Evolutionary conservation across 2,888 invertebrate species (phyloP).

Genomic region (Andrena minutula): DNA sequence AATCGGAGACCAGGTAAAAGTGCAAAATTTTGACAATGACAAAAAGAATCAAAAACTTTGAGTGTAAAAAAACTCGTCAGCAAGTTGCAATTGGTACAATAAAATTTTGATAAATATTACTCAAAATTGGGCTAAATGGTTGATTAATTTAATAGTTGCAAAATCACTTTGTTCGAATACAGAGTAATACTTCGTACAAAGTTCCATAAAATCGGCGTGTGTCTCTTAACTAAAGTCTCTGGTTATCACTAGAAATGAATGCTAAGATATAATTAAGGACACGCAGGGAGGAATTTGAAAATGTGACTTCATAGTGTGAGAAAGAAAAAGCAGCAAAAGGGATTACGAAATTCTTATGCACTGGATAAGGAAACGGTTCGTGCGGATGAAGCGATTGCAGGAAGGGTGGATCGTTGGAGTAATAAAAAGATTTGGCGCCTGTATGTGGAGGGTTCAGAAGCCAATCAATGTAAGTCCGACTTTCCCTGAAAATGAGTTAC

Average conservation of each 20-base stretch:
- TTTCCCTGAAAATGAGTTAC: too few relatives aligned
- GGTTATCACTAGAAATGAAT: not conserved
- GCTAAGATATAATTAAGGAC: not conserved
- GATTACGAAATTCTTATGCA: not conserved
- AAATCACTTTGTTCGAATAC: not conserved
- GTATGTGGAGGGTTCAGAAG: too few relatives aligned
- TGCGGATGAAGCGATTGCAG: not conserved
- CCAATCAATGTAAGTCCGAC: too few relatives aligned
- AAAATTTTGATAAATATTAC: too few relatives aligned
- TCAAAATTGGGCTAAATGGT: too few relatives aligned
- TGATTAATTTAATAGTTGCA: too few relatives aligned
- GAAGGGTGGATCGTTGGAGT: slow-evolving; percentile 41
- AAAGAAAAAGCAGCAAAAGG: not conserved
- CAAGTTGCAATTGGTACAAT: too few relatives aligned
- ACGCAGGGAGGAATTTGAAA: not conserved
- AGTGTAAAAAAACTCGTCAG: too few relatives aligned
- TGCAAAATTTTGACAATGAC: too few relatives aligned
- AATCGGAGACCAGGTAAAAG: too few relatives aligned
- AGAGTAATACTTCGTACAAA: not conserved
- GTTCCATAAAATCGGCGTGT: too few relatives aligned
- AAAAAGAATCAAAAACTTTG: too few relatives aligned
- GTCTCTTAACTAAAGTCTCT: not conserved
- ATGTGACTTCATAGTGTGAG: not conserved
- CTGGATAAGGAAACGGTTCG: not conserved
- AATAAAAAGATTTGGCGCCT: slow-evolving; percentile 39